A percentile compares a stretch with the other conserved stretches of the same genome.
Evolutionary conservation across 2,113 vertebrate species (phyloP).

Genomic region (Cyanocitta stelleri): DNA sequence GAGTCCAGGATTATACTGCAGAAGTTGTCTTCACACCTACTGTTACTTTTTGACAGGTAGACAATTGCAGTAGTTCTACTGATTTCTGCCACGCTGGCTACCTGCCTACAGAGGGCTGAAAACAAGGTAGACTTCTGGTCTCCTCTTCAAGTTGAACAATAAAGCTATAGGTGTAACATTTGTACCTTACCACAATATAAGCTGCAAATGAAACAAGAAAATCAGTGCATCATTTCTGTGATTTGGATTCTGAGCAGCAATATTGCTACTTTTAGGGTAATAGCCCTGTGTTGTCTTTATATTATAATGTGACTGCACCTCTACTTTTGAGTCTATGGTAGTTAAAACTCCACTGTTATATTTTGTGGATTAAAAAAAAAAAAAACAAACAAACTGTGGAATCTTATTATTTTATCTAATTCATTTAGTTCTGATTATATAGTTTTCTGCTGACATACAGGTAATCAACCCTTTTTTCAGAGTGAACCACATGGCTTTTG

Average conservation of each 20-base stretch:
- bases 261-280: not conserved
- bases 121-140: not conserved
- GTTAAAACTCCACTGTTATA: not conserved
- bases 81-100: not conserved
- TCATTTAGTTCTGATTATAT: not conserved
- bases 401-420: not conserved
- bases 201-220: not conserved
- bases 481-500: not conserved
- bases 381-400: not conserved
- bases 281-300: not conserved
- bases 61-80: not conserved
- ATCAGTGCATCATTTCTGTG: not conserved
- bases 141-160: not conserved
- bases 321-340: not conserved
- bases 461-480: not conserved
- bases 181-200: not conserved
- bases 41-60: not conserved
- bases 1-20: not conserved
- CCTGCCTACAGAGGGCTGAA: not conserved
- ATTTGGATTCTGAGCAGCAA: not conserved
- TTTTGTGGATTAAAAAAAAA: not conserved
- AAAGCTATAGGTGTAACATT: not conserved
- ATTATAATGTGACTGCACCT: not conserved
- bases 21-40: not conserved
- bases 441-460: not conserved